phyloP scores from a whole-genome alignment of 2,888 invertebrate species.

The Epinotia nisella region DNA sequence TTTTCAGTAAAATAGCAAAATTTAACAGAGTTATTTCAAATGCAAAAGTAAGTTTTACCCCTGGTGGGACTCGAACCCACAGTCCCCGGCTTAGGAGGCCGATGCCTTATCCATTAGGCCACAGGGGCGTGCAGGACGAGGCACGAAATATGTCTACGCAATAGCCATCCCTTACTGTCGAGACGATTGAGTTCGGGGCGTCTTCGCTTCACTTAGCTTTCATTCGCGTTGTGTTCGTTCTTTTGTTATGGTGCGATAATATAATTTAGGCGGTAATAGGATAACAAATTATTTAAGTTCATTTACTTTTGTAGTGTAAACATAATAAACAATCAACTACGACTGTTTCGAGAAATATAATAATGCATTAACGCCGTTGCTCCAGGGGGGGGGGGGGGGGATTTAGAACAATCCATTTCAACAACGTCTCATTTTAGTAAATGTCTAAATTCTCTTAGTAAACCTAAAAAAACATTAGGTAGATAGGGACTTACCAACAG shows the following conservation, averaged over 20 bases:
- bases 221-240: background rate
- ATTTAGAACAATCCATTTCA: no score
- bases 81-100: conserved; percentile 92
- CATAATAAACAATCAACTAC: no score
- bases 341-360: no score
- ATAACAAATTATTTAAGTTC: background rate
- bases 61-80: conserved; percentile 91
- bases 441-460: no score
- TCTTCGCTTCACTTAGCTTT: conserved; percentile 7
- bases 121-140: conserved; percentile 82
- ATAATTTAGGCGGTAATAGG: background rate
- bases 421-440: no score
- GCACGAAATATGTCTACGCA: conserved; percentile 34
- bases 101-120: conserved; percentile 92
- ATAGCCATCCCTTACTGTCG: conserved; percentile 12
- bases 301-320: no score
- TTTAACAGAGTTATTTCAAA: background rate
- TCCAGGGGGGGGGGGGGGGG: no score
- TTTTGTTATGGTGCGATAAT: conserved; percentile 6
- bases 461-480: no score
- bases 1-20: background rate
- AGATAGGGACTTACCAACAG: no score
- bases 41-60: conserved; percentile 68
- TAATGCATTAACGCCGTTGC: no score
- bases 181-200: background rate